These are phyloP conservation scores for Danio aesculapii DNA, from an alignment of 2,797 vertebrate genomes.

Conservation along the genomic window DNA sequence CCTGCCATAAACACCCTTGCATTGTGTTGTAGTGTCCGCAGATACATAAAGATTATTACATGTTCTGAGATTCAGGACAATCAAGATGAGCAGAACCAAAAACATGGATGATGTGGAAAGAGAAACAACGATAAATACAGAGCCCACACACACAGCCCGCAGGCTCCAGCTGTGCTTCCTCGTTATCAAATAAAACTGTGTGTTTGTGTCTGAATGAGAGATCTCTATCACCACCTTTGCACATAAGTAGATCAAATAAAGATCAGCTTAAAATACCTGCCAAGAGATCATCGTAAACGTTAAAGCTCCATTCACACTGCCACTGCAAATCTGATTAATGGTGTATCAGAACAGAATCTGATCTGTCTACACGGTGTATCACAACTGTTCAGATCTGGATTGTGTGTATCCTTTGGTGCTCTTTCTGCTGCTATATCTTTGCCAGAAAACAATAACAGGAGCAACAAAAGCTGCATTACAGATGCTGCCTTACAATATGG, in stretches of 20 bases:
- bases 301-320: not conserved
- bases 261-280: conserved; percentile 37
- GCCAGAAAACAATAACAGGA: too few relatives aligned
- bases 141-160: conserved; percentile 77
- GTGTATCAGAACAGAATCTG: too few relatives aligned
- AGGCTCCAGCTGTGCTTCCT: conserved; percentile 57
- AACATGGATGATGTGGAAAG: conserved; percentile 59
- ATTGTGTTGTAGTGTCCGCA: conserved; percentile 61
- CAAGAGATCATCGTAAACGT: conserved; percentile 27
- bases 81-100: conserved; percentile 45
- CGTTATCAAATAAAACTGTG: conserved; percentile 63
- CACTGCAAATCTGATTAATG: too few relatives aligned
- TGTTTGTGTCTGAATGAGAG: conserved; percentile 32
- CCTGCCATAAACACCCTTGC: conserved; percentile 46
- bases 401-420: too few relatives aligned
- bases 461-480: too few relatives aligned
- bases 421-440: too few relatives aligned
- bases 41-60: conserved; percentile 56
- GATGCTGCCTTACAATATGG: too few relatives aligned
- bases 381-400: too few relatives aligned
- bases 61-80: conserved; percentile 60
- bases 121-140: conserved; percentile 69
- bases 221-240: conserved; percentile 53
- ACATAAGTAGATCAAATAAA: conserved; percentile 37
- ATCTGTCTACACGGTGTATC: too few relatives aligned